These are phyloP conservation scores for Mesembrinibis cayennensis DNA, from an alignment of 2,113 vertebrate genomes.

Conservation along the genomic window DNA sequence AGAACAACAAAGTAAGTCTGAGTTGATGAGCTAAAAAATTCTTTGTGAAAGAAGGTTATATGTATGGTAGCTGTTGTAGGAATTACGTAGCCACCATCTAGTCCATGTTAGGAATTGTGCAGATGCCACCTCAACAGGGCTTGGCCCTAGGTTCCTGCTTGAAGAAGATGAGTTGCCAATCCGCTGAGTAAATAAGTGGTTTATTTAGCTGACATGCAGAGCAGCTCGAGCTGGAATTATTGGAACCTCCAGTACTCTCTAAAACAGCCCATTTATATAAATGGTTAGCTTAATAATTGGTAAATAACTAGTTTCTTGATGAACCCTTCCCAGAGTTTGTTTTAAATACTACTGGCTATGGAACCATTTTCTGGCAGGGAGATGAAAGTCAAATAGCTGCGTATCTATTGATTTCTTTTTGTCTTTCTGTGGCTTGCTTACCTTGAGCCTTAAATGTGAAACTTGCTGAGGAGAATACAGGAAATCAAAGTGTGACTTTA, in stretches of 20 bases:
- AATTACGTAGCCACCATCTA: neutral
- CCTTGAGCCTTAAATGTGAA: neutral
- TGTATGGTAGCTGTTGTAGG: neutral
- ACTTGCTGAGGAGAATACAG: neutral
- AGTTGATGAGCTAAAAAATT: neutral
- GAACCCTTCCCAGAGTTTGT: neutral
- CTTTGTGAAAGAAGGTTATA: neutral
- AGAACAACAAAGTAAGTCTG: neutral
- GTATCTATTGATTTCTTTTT: neutral
- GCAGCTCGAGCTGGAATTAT: neutral
- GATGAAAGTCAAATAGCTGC: neutral
- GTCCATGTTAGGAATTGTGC: neutral
- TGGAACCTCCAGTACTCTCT: neutral
- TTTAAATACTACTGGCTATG: neutral
- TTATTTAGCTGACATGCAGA: neutral
- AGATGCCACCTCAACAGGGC: neutral
- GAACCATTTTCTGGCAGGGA: neutral
- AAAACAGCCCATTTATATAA: neutral
- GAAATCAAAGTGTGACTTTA: neutral
- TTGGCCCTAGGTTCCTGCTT: neutral
- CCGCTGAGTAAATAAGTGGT: neutral
- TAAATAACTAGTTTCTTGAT: neutral
- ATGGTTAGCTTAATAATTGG: neutral
- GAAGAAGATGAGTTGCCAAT: accelerated
- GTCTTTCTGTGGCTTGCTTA: neutral